Percentiles rank a stretch among this genome's conserved stretches.
phyloP scores from a whole-genome alignment of 2,797 vertebrate genomes.

The Crenuchus spilurus region DNA sequence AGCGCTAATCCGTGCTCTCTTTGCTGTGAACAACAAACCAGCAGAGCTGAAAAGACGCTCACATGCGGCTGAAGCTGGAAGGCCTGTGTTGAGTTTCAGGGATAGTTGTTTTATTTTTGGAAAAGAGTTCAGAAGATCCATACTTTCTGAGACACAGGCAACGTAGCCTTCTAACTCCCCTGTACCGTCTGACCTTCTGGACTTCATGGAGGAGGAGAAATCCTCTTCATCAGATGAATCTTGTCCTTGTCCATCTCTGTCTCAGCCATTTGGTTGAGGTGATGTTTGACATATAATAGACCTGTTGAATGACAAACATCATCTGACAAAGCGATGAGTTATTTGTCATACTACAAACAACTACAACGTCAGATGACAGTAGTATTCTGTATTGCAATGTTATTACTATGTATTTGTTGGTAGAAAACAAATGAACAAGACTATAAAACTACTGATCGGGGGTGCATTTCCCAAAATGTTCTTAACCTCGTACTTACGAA shows the following conservation, averaged over 20 bases:
- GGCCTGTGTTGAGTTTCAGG: conserved; percentile 40
- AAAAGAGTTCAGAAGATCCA: conserved; percentile 50
- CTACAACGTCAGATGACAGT: too few relatives aligned
- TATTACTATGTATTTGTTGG: not conserved
- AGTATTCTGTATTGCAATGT: not conserved
- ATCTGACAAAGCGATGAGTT: not conserved
- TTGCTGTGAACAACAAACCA: too few relatives aligned
- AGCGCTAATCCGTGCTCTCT: too few relatives aligned
- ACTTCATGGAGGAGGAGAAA: conserved; percentile 42
- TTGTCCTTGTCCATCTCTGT: conserved; percentile 17
- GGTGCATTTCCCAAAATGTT: too few relatives aligned
- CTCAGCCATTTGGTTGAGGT: conserved; percentile 47
- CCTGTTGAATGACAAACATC: not conserved
- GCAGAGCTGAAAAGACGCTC: not conserved
- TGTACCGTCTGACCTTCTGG: conserved; percentile 46
- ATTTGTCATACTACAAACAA: too few relatives aligned
- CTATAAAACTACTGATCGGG: not conserved
- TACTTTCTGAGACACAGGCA: conserved; percentile 41
- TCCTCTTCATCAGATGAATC: conserved; percentile 47
- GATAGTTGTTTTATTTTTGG: conserved; percentile 39
- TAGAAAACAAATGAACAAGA: too few relatives aligned
- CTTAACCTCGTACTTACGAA: too few relatives aligned
- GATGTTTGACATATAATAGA: conserved; percentile 33
- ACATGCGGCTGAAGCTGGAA: conserved; percentile 42
- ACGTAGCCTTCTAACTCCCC: conserved; percentile 43